Evolutionary conservation across 2,113 vertebrate genomes (phyloP).

Genomic region (Peromyscus californicus): DNA sequence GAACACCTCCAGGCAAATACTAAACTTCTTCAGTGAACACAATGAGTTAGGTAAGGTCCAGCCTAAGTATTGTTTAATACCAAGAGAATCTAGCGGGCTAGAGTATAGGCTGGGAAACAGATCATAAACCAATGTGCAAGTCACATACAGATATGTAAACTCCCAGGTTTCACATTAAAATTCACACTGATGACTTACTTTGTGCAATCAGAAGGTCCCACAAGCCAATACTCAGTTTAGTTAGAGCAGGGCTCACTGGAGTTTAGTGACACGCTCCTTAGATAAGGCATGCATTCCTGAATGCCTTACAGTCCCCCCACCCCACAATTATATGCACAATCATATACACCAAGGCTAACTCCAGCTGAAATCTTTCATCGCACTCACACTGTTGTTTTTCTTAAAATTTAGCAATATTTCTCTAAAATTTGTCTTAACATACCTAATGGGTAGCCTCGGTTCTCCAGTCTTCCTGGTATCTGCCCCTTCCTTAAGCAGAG

Average conservation of each 20-base stretch:
- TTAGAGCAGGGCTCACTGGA: background rate
- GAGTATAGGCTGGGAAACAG: background rate
- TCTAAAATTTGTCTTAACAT: slow-evolving; percentile 27
- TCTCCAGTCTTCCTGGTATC: background rate
- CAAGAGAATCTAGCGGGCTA: background rate
- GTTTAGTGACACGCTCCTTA: background rate
- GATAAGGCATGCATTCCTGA: background rate
- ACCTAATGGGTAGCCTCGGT: background rate
- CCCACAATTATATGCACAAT: background rate
- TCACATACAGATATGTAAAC: background rate
- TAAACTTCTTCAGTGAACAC: background rate
- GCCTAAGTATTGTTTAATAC: background rate
- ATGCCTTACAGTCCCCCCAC: background rate
- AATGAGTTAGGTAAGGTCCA: background rate
- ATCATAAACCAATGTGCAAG: background rate
- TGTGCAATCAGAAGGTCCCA: background rate
- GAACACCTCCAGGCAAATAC: background rate
- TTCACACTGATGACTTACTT: background rate
- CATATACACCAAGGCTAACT: background rate
- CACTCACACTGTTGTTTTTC: background rate
- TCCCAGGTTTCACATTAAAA: slow-evolving; percentile 44
- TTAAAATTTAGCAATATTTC: background rate
- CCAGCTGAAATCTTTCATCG: background rate
- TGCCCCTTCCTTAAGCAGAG: background rate
- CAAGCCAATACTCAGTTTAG: background rate